These are phyloP conservation scores for Ctenodactylus gundi DNA, from an alignment of 2,113 vertebrate species.

Conservation along the genomic window DNA sequence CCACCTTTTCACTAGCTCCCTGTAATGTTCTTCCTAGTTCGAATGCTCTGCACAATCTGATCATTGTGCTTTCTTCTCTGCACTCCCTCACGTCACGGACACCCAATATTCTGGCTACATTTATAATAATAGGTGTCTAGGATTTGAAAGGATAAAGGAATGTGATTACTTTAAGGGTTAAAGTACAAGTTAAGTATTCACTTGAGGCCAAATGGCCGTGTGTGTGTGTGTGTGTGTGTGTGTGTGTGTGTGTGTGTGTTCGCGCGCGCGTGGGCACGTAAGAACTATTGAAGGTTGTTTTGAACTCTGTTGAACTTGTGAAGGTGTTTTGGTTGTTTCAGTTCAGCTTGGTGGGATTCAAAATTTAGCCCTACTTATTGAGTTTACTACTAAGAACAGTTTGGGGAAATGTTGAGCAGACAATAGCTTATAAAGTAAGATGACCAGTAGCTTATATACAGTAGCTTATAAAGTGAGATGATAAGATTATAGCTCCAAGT, in stretches of 20 bases:
- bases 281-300: no score
- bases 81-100: neutral
- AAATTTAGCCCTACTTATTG: neutral
- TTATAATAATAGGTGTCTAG: neutral
- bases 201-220: neutral
- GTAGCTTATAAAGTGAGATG: neutral
- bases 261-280: no score
- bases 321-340: neutral
- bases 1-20: neutral
- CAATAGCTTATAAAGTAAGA: neutral
- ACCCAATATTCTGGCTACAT: slow-evolving; percentile 30
- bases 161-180: slow-evolving; percentile 39
- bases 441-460: neutral
- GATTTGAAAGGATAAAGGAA: slow-evolving; percentile 8
- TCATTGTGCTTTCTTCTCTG: neutral
- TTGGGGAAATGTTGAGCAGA: neutral
- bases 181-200: neutral
- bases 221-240: no score
- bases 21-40: neutral
- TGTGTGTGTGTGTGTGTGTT: no score
- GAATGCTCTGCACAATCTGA: neutral
- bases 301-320: neutral
- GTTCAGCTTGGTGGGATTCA: neutral
- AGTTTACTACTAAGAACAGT: neutral
- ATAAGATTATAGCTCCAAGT: neutral